Conservation (phyloP, 2,888 invertebrate species). For the Noctua fimbriata region DNA sequence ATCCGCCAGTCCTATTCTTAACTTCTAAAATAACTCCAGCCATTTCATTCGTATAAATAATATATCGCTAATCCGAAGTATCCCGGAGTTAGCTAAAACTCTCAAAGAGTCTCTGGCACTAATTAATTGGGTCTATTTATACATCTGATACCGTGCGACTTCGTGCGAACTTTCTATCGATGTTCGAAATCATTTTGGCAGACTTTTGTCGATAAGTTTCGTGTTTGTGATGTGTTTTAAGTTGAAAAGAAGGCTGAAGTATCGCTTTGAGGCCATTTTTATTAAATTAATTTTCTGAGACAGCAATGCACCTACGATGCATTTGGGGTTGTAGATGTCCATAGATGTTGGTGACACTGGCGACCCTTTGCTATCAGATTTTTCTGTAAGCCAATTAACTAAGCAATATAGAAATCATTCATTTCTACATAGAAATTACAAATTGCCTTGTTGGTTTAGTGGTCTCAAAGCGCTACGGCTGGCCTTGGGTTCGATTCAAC, state of each 20-base stretch:
- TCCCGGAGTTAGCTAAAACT: constrained; percentile 28
- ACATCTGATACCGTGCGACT: constrained; percentile 29
- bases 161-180: constrained; percentile 40
- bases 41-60: constrained; percentile 37
- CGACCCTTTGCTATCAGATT: too few relatives aligned
- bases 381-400: too few relatives aligned
- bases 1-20: not conserved
- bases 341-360: too few relatives aligned
- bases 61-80: constrained; percentile 35
- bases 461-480: not conserved
- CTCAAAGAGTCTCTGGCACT: constrained; percentile 41
- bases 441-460: not conserved
- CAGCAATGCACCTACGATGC: too few relatives aligned
- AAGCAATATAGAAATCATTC: too few relatives aligned
- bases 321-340: too few relatives aligned
- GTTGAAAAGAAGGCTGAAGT: not conserved
- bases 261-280: not conserved
- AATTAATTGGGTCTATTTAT: constrained; percentile 63
- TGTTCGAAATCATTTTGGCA: constrained; percentile 5
- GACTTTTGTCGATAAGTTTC: constrained; percentile 3
- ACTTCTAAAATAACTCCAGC: not conserved
- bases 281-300: not conserved
- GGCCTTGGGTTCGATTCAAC: not conserved
- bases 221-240: not conserved
- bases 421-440: too few relatives aligned